These are phyloP conservation scores for Syrista parreyssii DNA, from an alignment of 2,888 invertebrate species.

Conservation along the genomic window DNA sequence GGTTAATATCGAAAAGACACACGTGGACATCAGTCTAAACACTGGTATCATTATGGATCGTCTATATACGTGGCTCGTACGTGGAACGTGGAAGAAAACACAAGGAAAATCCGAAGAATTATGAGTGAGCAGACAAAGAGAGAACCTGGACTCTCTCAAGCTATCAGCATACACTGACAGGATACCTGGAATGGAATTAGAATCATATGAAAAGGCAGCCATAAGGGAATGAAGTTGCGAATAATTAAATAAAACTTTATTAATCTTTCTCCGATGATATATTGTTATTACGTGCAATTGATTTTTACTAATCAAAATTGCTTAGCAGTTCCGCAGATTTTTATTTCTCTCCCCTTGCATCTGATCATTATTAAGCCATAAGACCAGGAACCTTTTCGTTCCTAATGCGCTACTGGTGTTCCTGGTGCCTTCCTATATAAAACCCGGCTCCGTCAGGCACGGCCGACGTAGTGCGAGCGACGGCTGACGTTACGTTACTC, in stretches of 20 bases:
- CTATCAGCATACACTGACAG: not conserved
- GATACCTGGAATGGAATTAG: not conserved
- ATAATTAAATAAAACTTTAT: not conserved
- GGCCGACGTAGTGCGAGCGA: conserved; percentile 26
- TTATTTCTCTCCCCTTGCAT: not conserved
- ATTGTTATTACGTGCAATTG: not conserved
- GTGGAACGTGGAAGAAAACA: not conserved
- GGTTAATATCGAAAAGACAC: not conserved
- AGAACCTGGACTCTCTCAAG: not conserved
- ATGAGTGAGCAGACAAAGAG: not conserved
- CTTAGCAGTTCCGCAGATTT: not conserved
- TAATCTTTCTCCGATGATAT: not conserved
- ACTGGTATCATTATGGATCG: not conserved
- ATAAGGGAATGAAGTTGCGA: not conserved
- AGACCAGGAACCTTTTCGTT: not conserved
- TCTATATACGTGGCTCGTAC: not conserved
- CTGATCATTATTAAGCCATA: not conserved
- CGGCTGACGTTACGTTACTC: conserved; percentile 43
- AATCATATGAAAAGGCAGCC: not conserved
- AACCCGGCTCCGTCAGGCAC: conserved; percentile 27
- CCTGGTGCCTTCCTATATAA: conserved; percentile 30
- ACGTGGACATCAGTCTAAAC: not conserved
- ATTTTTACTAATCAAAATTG: not conserved
- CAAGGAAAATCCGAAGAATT: not conserved
- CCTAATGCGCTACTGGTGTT: conserved; percentile 9